Evolutionary conservation across 2,888 invertebrate species (phyloP).

Genomic region (Ctenicera cuprea): DNA sequence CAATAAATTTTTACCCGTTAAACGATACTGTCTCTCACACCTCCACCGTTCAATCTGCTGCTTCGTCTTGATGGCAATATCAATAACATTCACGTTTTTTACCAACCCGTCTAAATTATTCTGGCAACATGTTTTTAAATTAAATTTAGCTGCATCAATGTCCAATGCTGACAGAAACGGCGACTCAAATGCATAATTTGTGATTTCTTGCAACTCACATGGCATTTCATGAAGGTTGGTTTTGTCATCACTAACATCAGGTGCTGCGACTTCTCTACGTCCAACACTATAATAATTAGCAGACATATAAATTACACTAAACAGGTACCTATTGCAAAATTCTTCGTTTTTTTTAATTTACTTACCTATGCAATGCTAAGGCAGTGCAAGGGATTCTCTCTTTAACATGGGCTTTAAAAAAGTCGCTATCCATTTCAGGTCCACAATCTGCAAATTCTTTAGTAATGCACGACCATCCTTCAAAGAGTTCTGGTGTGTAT

Average conservation of each 20-base stretch:
- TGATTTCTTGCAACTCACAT: neutral
- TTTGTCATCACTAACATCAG: neutral
- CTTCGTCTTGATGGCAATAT: neutral
- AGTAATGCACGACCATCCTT: neutral
- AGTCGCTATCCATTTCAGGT: neutral
- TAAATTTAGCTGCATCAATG: neutral
- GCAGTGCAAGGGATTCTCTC: neutral
- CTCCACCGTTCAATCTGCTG: neutral
- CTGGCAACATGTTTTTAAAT: slow-evolving; percentile 1
- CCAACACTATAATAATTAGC: slow-evolving; percentile 1
- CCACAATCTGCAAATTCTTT: neutral
- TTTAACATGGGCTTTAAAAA: neutral
- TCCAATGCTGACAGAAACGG: neutral
- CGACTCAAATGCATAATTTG: neutral
- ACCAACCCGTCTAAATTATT: neutral
- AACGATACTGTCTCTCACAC: slow-evolving; percentile 1
- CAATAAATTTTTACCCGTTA: neutral
- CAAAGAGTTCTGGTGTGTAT: neutral
- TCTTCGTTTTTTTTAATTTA: neutral
- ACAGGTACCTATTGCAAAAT: neutral
- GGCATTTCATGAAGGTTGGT: neutral
- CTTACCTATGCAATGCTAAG: neutral
- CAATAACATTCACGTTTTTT: neutral
- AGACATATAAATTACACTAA: neutral
- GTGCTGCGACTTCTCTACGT: neutral